Evolutionary conservation across 2,113 vertebrate genomes (phyloP).

Genomic region (Mobula hypostoma): DNA sequence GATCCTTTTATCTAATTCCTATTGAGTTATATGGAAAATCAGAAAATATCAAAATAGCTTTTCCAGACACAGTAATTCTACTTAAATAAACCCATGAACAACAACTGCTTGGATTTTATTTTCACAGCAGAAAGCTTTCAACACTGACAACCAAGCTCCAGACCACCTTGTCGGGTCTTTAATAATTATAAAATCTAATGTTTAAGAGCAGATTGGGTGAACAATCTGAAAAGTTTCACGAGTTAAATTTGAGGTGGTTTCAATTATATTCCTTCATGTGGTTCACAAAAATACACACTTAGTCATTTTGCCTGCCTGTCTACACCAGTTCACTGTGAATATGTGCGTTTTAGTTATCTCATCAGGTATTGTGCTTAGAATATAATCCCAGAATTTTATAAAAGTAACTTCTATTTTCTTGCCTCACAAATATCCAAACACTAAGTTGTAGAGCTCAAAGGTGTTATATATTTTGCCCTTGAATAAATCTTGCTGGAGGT

Average conservation of each 20-base stretch:
- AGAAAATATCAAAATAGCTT: slow-evolving; percentile 28
- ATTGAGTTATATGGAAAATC: slow-evolving; percentile 33
- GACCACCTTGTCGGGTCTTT: background rate
- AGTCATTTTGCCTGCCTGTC: background rate
- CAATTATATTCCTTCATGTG: background rate
- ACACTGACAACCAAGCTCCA: background rate
- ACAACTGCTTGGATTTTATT: slow-evolving; percentile 19
- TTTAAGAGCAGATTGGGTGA: background rate
- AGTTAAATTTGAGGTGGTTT: background rate
- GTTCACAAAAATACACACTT: background rate
- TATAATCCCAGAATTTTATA: background rate
- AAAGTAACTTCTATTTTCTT: background rate
- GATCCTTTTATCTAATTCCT: slow-evolving; percentile 28
- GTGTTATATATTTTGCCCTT: background rate
- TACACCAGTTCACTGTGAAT: background rate
- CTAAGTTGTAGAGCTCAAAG: background rate
- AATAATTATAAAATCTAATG: background rate
- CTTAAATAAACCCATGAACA: background rate
- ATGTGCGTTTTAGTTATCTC: background rate
- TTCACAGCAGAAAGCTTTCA: background rate
- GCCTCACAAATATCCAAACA: background rate
- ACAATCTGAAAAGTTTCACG: background rate
- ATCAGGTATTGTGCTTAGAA: background rate
- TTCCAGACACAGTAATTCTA: slow-evolving; percentile 1
- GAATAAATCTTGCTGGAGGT: no score